phyloP scores from a whole-genome alignment of 2,113 vertebrate species.

The Girardinichthys multiradiatus region DNA sequence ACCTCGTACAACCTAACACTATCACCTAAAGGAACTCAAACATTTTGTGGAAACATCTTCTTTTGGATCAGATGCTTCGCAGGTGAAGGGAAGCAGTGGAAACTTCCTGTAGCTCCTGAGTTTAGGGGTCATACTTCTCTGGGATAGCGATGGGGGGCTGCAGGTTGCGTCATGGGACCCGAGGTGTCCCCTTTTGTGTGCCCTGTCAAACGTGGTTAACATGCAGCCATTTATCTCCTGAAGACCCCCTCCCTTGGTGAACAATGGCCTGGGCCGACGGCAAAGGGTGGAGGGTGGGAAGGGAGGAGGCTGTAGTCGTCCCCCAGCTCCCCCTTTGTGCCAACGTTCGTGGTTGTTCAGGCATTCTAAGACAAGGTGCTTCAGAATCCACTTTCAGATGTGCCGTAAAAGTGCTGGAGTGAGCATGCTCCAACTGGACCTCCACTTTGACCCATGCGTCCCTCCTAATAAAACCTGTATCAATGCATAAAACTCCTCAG shows the following conservation, averaged over 20 bases:
- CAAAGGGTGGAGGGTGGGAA: slow-evolving; percentile 3
- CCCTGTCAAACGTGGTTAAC: slow-evolving; percentile 97
- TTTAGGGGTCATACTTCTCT: not conserved
- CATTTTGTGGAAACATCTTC: not conserved
- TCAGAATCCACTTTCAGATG: slow-evolving; percentile 87
- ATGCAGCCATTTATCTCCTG: slow-evolving; percentile 89
- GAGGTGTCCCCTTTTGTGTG: slow-evolving; percentile 92
- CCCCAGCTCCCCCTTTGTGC: slow-evolving; percentile 43
- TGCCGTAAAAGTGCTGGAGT: slow-evolving; percentile 83
- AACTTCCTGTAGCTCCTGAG: not conserved
- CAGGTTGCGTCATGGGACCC: slow-evolving; percentile 88
- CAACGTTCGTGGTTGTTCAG: slow-evolving; percentile 71
- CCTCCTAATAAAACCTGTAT: not conserved
- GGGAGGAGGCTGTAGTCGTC: slow-evolving; percentile 10
- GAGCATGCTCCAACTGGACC: slow-evolving; percentile 50
- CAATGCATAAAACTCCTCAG: not conserved
- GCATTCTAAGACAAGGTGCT: slow-evolving; percentile 85
- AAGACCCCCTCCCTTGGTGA: slow-evolving; percentile 81
- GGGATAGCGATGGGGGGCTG: slow-evolving; percentile 29
- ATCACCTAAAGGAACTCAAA: not conserved
- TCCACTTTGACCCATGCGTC: not conserved
- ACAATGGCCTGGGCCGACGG: slow-evolving; percentile 80
- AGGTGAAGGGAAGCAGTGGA: not conserved
- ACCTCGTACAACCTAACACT: not conserved
- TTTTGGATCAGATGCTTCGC: not conserved